Base-by-base conservation (phyloP, 2,888 invertebrate species). In the Cryptophagus acutangulus region DNA sequence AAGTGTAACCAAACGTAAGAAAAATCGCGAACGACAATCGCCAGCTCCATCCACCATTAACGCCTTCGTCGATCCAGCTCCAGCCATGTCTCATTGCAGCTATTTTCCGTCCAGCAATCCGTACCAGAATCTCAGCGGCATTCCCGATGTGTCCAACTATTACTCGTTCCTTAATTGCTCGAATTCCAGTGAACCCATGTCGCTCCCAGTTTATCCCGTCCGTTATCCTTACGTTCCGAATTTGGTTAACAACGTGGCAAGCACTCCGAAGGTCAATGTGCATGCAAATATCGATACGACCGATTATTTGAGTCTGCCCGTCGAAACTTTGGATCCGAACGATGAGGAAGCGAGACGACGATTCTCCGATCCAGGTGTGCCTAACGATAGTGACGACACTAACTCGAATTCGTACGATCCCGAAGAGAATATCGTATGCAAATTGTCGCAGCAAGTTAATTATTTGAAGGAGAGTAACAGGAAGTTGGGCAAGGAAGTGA, bases 381-480 rank as follows among this genome's bases (percentile, higher is more conserved):
- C 49, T 44, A 73, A 57, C 43, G 70, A 59, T 39, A 66, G 65
- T 49, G 71, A 73, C 36, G 71, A 73, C 36, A 63, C 63, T 2
- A 62, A 65, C 41, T 74, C 77, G 0, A 79, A 77, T 36, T 73
- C 73, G 8, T 72, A 75, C 48, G 80, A 79, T 33, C n/a, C n/a
- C n/a, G n/a, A n/a, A n/a, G 78, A 75, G 48, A 72, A 77, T 49
- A 64, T 82, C 33, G 66, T 82, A 30, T 70, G 77, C 34, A 78
- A 81, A 43, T 71, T 87, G 18, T 75, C 84, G 48, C 84, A 85
- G 57, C 87, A 87, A 71, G 83, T 87, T 51, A 73, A 77, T 57
- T 66, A 78, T 38, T 63, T 87, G 53, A 84, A 84, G 62, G 79
- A 83, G 54, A 76, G 78, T 41, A 87, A 87, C 68, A 77, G 81